Base-by-base conservation (phyloP, 2,797 vertebrate species). In the Crypturellus tataupa region DNA sequence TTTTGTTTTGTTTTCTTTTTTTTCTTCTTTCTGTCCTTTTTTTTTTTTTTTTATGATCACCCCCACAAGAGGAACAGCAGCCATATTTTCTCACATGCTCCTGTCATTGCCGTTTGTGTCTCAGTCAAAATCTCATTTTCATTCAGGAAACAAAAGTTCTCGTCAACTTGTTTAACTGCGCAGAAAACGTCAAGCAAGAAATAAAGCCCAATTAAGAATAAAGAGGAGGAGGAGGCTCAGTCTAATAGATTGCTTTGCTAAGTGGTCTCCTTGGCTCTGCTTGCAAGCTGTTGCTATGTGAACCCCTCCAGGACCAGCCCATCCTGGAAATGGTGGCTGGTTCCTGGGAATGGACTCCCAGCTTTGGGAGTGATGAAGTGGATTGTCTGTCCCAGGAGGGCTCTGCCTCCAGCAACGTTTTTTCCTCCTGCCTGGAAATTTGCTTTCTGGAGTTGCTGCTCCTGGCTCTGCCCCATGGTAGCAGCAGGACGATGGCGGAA, bases 141-240 rank as follows among this genome's bases (percentile, higher is more conserved):
- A 94, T 97, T 95, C 96, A 71, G 92, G 92, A 91, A 95, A 90
- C 82, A 93, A 95, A 95, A 95, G 94, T 88, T 96, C 95, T 96
- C 13, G 94, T 95, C 95, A 96, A 65, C 84, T 95, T 23, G 7
- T 89, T 96, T 94, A 94, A 93, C 95, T 85, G 92, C 82, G 85
- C 90, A 93, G 93, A 96, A 95, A 97, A 93, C 93, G 93, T 94
- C 88, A 59, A 95, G 94, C 86, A 95, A 96, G 95, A 96, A 96
- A 96, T 92, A 96, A 95, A 95, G 81, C 90, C 79, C 91, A 96
- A 95, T 96, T 96, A 95, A 91, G 93, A 89, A 85, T 39, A 88
- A 93, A 49, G 85, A 89, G 88, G 90, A 87, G 91, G 91, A 96
- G 95, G 94, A 89, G 75, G 68, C 80, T 96, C 44, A 15, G 78